phyloP scores from a whole-genome alignment of 2,797 vertebrate species.

The Nyctalus aviator region DNA sequence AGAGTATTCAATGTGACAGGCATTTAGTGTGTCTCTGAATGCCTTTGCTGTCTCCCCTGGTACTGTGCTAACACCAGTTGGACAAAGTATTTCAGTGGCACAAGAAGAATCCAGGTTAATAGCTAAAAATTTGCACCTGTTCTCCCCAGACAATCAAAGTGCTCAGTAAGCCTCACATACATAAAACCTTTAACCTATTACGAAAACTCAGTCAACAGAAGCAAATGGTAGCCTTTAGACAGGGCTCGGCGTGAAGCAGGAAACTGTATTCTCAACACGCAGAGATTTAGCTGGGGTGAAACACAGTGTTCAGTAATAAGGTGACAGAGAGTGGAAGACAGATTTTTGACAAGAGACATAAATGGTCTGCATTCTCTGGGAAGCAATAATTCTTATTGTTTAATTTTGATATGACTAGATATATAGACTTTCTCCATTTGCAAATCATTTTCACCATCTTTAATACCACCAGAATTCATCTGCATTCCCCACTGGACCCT shows the following conservation, averaged over 20 bases:
- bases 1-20: background rate
- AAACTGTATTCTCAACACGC: constrained; percentile 63
- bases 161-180: constrained; percentile 45
- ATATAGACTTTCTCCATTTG: background rate
- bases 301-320: background rate
- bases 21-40: background rate
- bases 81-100: constrained; percentile 1
- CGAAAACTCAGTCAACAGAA: constrained; percentile 62
- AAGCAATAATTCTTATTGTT: constrained; percentile 15
- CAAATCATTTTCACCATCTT: constrained; percentile 6
- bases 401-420: background rate
- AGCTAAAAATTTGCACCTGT: constrained; percentile 61
- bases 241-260: background rate
- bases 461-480: constrained; percentile 6
- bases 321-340: constrained; percentile 25
- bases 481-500: background rate
- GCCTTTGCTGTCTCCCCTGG: background rate
- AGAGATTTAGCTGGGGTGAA: constrained; percentile 61
- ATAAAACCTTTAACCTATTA: constrained; percentile 70
- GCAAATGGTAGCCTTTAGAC: constrained; percentile 64
- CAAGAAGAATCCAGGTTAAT: constrained; percentile 47
- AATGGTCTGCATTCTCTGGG: background rate
- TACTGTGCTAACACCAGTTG: background rate
- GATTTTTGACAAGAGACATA: constrained; percentile 53
- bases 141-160: background rate